Percentiles rank a stretch among this genome's conserved stretches.
Conservation (phyloP, 1,140 invertebrate genomes). For the Trigoniulus corallinus region DNA sequence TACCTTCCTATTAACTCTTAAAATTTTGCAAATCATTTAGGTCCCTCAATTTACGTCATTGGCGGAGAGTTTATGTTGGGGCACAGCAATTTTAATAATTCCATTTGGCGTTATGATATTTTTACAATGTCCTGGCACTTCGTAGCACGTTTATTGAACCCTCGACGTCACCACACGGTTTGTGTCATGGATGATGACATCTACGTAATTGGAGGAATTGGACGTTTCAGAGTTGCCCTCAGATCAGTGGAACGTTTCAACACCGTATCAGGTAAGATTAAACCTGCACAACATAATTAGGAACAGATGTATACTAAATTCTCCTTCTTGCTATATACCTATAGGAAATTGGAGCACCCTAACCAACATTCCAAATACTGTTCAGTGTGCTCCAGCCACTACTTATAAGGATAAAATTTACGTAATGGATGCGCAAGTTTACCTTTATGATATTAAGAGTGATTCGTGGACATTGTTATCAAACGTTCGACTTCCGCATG, state of each 20-base stretch:
- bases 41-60: slow-evolving; percentile 17
- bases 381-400: slow-evolving; percentile 17
- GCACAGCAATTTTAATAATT: slow-evolving; percentile 18
- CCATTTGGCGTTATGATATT: slow-evolving; percentile 19
- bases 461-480: slow-evolving; percentile 12
- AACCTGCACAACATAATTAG: not conserved
- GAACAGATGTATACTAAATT: not conserved
- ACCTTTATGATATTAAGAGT: slow-evolving; percentile 11
- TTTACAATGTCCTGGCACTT: slow-evolving; percentile 16
- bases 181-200: slow-evolving; percentile 15
- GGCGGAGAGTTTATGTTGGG: slow-evolving; percentile 20
- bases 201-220: slow-evolving; percentile 19
- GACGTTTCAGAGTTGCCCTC: slow-evolving; percentile 17
- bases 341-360: slow-evolving; percentile 13
- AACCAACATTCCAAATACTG: slow-evolving; percentile 11
- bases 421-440: slow-evolving; percentile 15
- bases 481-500: slow-evolving; percentile 8
- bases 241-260: slow-evolving; percentile 16
- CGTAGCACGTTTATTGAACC: slow-evolving; percentile 16
- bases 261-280: slow-evolving; percentile 2
- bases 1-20: not conserved
- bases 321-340: not conserved
- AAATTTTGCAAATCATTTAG: slow-evolving; percentile 9
- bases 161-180: slow-evolving; percentile 18
- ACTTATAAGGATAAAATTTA: slow-evolving; percentile 15